Conservation (phyloP, 2,797 vertebrate species). For the Alectoris magna region DNA sequence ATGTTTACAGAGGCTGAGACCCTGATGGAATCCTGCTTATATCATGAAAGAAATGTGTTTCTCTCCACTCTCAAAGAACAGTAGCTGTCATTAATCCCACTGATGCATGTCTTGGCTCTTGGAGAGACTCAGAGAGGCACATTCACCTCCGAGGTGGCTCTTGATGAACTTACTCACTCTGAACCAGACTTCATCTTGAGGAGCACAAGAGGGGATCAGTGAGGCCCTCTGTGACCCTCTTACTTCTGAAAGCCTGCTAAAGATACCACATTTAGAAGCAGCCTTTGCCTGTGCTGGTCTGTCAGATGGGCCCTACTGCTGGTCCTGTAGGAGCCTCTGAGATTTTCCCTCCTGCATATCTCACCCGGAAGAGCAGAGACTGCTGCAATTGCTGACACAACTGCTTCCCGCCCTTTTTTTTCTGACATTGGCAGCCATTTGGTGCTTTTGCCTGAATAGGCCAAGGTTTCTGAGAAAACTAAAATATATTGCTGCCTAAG, state of each 20-base stretch:
- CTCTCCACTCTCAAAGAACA: neutral
- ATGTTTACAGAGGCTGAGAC: neutral
- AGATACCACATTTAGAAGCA: neutral
- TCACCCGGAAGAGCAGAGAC: neutral
- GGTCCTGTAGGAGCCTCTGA: neutral
- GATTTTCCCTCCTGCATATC: neutral
- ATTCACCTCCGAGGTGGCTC: neutral
- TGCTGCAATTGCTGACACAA: neutral
- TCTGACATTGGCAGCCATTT: neutral
- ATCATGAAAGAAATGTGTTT: fast-evolving
- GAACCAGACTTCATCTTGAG: neutral
- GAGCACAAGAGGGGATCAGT: neutral
- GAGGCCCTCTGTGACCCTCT: neutral
- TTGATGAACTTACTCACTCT: neutral
- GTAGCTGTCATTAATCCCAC: neutral
- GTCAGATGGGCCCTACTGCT: neutral
- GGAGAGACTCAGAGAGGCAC: neutral
- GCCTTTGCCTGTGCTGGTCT: neutral
- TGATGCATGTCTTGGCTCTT: neutral
- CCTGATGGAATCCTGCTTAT: neutral
- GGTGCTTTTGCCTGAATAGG: neutral
- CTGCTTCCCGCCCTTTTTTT: neutral
- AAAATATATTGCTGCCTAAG: neutral
- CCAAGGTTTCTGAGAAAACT: neutral
- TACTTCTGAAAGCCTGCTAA: neutral